A percentile compares a stretch with the other conserved stretches of the same genome.
These are phyloP conservation scores for Gymnorhina tibicen DNA, from an alignment of 2,113 vertebrate species.

Conservation along the genomic window DNA sequence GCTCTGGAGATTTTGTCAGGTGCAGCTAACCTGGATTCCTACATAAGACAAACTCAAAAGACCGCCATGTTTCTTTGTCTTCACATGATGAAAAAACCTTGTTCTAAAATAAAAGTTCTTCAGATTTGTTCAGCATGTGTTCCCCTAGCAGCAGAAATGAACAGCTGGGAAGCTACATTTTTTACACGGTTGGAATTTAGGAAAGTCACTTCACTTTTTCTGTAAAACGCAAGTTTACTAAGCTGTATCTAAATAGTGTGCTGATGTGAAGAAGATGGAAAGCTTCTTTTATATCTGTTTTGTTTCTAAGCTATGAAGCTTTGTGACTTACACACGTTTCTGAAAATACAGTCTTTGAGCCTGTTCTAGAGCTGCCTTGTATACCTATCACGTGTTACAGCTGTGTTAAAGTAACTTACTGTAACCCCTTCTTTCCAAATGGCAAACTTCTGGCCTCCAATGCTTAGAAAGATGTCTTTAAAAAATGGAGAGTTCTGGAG, in stretches of 20 bases:
- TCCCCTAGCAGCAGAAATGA: background rate
- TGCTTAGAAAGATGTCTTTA: conserved; percentile 82
- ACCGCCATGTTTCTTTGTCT: accelerated
- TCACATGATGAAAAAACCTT: background rate
- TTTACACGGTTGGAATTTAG: background rate
- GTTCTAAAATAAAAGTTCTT: background rate
- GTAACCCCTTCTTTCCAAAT: conserved; percentile 89
- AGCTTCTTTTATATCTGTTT: background rate
- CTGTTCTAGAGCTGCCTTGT: background rate
- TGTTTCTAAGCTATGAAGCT: background rate
- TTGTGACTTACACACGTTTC: conserved; percentile 21
- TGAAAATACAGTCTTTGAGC: background rate
- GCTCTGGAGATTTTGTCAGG: background rate
- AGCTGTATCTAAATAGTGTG: background rate
- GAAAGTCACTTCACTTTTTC: background rate
- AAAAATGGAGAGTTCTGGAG: conserved; percentile 89
- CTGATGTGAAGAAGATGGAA: background rate
- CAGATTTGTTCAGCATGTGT: background rate
- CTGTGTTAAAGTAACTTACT: conserved; percentile 72
- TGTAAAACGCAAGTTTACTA: background rate
- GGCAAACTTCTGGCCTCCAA: conserved; percentile 83
- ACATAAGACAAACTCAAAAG: background rate
- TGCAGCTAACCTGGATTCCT: background rate
- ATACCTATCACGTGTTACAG: background rate
- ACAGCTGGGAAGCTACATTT: background rate